Conservation (phyloP, 1,140 invertebrate genomes). For the Cataglyphis hispanica region DNA sequence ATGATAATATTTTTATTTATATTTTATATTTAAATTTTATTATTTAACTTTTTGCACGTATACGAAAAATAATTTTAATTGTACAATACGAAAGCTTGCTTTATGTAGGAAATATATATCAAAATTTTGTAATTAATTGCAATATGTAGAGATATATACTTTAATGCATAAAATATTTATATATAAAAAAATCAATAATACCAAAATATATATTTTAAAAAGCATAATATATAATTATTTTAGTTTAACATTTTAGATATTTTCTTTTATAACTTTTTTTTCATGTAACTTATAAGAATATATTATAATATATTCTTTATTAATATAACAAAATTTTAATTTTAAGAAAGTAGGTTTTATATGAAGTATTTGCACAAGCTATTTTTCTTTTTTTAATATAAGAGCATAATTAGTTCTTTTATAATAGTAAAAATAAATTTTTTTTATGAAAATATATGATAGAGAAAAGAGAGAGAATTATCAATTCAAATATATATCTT, state of each 20-base stretch:
- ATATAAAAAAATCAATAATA: background rate
- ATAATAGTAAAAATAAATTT: conserved; percentile 6
- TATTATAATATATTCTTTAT: too few species aligned
- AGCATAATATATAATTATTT: background rate
- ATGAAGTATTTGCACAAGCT: background rate
- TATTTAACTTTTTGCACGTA: background rate
- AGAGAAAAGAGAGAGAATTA: background rate
- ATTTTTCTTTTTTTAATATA: background rate
- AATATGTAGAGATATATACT: background rate
- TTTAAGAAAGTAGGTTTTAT: background rate
- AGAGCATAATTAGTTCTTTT: background rate
- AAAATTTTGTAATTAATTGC: conserved; percentile 17
- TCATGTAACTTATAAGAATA: too few species aligned
- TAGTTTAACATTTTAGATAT: conserved; percentile 9
- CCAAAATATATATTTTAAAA: conserved; percentile 3
- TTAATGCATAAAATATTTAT: background rate
- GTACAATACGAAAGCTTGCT: background rate
- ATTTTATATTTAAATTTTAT: background rate
- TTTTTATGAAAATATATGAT: conserved; percentile 8
- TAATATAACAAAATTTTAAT: background rate
- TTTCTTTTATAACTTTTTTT: background rate
- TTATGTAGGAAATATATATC: background rate
- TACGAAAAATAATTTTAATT: conserved; percentile 13
- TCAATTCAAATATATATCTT: conserved; percentile 30
- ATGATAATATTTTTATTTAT: background rate